A percentile compares a stretch with the other conserved stretches of the same genome.
These are phyloP conservation scores for Alosa alosa DNA, from an alignment of 2,113 vertebrate genomes.

Conservation along the genomic window DNA sequence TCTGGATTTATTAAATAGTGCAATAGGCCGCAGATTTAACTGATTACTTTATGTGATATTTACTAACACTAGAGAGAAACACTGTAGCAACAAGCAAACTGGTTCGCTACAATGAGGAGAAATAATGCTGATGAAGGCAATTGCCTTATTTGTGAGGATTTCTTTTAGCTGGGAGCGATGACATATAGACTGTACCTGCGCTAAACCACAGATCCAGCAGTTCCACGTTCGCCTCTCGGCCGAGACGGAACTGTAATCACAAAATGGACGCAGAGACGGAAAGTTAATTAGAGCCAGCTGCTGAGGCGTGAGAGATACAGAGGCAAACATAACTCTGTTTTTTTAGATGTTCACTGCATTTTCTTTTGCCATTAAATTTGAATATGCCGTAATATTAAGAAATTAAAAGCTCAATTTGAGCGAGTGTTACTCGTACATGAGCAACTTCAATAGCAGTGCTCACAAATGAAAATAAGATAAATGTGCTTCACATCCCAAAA, in stretches of 20 bases:
- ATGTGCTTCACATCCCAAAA: background rate
- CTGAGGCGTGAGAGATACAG: slow-evolving; percentile 37
- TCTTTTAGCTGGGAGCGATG: background rate
- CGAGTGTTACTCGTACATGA: background rate
- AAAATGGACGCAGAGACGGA: slow-evolving; percentile 29
- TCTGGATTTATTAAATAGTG: too few relatives aligned
- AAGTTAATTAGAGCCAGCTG: slow-evolving; percentile 54
- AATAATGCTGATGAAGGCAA: too few relatives aligned
- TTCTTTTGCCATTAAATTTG: background rate
- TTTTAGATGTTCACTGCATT: background rate
- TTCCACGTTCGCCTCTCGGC: background rate
- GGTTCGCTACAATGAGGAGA: too few relatives aligned
- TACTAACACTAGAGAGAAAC: too few relatives aligned
- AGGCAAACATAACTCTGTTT: background rate
- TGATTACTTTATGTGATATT: too few relatives aligned
- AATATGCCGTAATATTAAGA: background rate
- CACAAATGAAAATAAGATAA: background rate
- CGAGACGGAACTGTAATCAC: slow-evolving; percentile 23
- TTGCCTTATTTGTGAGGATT: too few relatives aligned
- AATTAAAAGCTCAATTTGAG: slow-evolving; percentile 5
- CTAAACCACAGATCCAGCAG: background rate
- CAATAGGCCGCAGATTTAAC: too few relatives aligned
- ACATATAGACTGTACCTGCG: background rate
- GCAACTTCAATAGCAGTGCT: background rate
- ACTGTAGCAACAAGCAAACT: too few relatives aligned